Evolutionary conservation across 2,113 vertebrate species (phyloP).

Genomic region (Campylomormyrus numenius): DNA sequence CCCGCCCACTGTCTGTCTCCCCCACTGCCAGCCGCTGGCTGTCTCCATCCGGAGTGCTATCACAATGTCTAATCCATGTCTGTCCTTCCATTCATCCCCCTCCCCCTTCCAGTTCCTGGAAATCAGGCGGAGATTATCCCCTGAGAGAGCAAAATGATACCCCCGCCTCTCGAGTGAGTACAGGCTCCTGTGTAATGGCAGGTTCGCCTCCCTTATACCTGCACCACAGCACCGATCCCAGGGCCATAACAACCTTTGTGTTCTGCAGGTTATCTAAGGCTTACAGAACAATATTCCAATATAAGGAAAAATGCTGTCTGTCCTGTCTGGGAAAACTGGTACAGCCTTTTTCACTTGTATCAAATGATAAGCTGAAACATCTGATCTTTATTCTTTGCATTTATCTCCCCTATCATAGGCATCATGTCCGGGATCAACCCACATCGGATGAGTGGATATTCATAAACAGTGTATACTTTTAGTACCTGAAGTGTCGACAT

Average conservation of each 20-base stretch:
- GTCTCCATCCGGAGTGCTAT: neutral
- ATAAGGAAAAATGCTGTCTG: neutral
- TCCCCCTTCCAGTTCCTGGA: neutral
- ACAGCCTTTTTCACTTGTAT: neutral
- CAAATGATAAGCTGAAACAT: neutral
- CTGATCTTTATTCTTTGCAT: neutral
- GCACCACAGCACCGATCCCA: neutral
- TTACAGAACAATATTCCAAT: neutral
- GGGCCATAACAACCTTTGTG: neutral
- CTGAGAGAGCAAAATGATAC: neutral
- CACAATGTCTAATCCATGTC: neutral
- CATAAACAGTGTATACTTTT: neutral
- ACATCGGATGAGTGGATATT: neutral
- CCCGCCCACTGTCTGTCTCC: neutral
- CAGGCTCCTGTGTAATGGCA: neutral
- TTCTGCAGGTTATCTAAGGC: neutral
- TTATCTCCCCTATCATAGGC: neutral
- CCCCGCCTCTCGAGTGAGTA: neutral
- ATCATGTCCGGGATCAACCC: neutral
- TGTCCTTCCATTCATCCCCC: neutral
- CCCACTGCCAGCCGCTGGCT: neutral
- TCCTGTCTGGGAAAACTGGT: neutral
- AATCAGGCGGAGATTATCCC: neutral
- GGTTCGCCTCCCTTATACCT: neutral
- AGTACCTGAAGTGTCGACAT: neutral